phyloP scores from a whole-genome alignment of 2,797 vertebrate genomes.

The Clarias platycephalus region DNA sequence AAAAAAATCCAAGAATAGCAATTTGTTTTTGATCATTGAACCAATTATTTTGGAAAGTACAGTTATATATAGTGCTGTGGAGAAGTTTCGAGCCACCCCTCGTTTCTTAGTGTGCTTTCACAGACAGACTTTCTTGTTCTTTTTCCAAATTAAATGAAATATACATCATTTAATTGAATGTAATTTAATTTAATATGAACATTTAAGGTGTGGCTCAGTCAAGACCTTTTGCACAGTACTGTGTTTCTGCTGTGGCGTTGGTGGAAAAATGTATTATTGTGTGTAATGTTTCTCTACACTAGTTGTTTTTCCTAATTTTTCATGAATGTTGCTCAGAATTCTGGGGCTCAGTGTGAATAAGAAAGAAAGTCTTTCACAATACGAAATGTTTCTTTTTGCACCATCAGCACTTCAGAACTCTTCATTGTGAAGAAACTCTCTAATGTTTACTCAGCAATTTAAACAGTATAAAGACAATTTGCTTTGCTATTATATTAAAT shows the following conservation, averaged over 20 bases:
- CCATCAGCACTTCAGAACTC: conserved; percentile 63
- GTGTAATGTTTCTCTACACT: neutral
- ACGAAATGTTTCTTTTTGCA: conserved; percentile 60
- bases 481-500: conserved; percentile 52
- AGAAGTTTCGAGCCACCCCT: too few species aligned
- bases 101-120: too few species aligned
- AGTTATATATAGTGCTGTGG: too few species aligned
- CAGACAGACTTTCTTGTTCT: too few species aligned
- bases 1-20: neutral
- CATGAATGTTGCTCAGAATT: neutral
- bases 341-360: neutral
- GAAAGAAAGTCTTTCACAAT: conserved; percentile 53
- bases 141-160: too few species aligned
- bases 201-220: too few species aligned
- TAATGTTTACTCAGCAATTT: conserved; percentile 57
- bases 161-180: too few species aligned
- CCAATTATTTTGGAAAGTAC: neutral
- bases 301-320: neutral
- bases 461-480: conserved; percentile 50
- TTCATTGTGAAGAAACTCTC: conserved; percentile 59
- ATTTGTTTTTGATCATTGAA: neutral
- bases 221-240: too few species aligned
- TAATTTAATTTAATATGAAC: too few species aligned
- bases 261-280: neutral
- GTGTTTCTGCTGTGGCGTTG: neutral